Conservation (phyloP, 2,888 invertebrate species). For the Caradrina clavipalpis region DNA sequence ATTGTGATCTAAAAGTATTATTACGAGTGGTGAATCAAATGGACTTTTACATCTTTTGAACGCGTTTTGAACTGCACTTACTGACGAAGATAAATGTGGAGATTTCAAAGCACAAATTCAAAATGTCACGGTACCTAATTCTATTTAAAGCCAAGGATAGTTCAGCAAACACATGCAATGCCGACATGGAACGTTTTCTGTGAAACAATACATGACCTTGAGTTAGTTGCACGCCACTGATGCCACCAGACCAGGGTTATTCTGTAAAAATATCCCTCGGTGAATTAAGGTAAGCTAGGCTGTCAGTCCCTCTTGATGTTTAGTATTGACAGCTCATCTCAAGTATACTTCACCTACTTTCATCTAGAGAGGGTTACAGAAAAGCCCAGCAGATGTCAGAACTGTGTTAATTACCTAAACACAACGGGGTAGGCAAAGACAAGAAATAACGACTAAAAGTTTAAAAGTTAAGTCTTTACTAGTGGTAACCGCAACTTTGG, state of each 20-base stretch:
- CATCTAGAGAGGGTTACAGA: neutral
- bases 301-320: neutral
- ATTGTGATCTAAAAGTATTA: constrained; percentile 47
- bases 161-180: constrained; percentile 32
- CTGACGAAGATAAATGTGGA: neutral
- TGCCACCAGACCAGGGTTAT: neutral
- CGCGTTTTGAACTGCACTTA: neutral
- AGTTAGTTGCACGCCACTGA: constrained; percentile 24
- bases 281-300: neutral
- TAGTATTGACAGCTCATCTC: neutral
- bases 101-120: neutral
- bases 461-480: neutral
- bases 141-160: constrained; percentile 20
- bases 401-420: neutral
- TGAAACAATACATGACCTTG: constrained; percentile 39
- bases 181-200: constrained; percentile 29
- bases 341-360: neutral
- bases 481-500: neutral
- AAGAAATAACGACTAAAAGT: neutral
- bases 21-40: constrained; percentile 17
- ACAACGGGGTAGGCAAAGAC: neutral
- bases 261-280: neutral
- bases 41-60: constrained; percentile 1
- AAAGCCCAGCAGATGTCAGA: constrained; percentile 9
- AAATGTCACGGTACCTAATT: constrained; percentile 15